Conservation (phyloP, 2,797 vertebrate genomes). For the Kryptopterus vitreolus region DNA sequence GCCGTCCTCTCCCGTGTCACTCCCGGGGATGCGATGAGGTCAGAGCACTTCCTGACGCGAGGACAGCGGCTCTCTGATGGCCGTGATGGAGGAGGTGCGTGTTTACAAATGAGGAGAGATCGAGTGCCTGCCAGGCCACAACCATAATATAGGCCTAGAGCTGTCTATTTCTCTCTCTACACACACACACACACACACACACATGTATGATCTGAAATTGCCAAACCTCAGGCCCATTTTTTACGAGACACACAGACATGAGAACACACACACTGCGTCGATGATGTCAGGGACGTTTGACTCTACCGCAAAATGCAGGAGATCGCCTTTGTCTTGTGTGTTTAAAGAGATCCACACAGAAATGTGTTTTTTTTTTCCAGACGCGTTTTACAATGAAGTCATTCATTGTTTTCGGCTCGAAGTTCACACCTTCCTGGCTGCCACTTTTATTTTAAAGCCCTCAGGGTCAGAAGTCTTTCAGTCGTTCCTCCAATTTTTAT, state of each 20-base stretch:
- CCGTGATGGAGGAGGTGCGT: slow-evolving; percentile 49
- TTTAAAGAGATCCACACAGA: background rate
- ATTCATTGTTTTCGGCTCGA: background rate
- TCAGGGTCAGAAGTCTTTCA: background rate
- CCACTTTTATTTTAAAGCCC: background rate
- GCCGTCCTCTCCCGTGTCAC: slow-evolving; percentile 16
- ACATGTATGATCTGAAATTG: slow-evolving; percentile 52
- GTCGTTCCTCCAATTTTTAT: background rate
- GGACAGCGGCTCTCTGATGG: slow-evolving; percentile 30
- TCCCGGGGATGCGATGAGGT: slow-evolving; percentile 39
- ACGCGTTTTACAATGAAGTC: background rate
- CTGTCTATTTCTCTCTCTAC: slow-evolving; percentile 23
- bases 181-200: slow-evolving; percentile 45
- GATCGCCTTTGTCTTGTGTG: background rate
- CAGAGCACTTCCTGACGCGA: slow-evolving; percentile 45
- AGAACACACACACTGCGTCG: slow-evolving; percentile 45
- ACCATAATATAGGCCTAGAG: slow-evolving; percentile 30
- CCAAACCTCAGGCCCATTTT: slow-evolving; percentile 53
- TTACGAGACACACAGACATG: background rate
- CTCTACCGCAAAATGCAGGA: background rate
- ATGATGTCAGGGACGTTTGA: slow-evolving; percentile 1
- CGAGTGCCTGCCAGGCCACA: slow-evolving; percentile 35
- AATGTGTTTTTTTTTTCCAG: background rate
- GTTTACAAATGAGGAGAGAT: slow-evolving; percentile 48
- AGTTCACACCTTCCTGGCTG: background rate